Evolutionary conservation across 35 echinoderm and acorn worm species (phyloP), one percentile per base, ranked within the genome.

Genomic region (Lytechinus pictus): DNA sequence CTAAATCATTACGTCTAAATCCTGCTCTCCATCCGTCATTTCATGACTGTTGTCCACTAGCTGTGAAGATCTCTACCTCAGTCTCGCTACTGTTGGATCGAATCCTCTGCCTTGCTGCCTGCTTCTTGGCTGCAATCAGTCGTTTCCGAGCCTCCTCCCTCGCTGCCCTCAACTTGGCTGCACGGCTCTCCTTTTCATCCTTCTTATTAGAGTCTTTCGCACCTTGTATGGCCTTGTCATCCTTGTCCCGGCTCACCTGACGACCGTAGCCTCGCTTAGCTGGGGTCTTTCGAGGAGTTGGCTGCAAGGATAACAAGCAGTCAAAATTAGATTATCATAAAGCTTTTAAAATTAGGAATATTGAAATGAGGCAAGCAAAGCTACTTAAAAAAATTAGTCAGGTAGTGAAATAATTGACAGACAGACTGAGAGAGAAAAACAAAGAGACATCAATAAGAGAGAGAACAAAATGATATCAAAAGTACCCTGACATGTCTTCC

Each of bases 121-220:
- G 94, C 55, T 89, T 89, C 94, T 96, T 96, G 54, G 96, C 96
- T 2, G 96, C 96, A 9, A 96, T 95, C 54, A 96, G 96, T 52
- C 96, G 54, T 55, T 87, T 96, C 27, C 96, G 33, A 9, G 96
- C 96, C 28, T 95, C 96, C 86, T 96, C 96, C 12, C 96, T 91
- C 0, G 96, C 87, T 52, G 92, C 57, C 9, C 96, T 94, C 53
- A 94, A 54, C 61, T 96, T 96, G 57, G 94, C 96, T 27, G 96
- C 96, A 52, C 94, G 94, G 53, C 87, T 92, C 87, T 96, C 96
- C 55, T 94, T 91, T 94, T 94, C 96, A 8, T 94, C 96, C 87
- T 96, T 96, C 66, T 87, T 94, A 28, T 95, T 96, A 14, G 96
- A 94, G 53, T 96, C 96, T 57, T 93, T 93, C 51, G 53, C 92